A percentile compares a stretch with the other conserved stretches of the same genome.
Conservation (phyloP, 2,113 vertebrate genomes). For the Nanorana parkeri region DNA sequence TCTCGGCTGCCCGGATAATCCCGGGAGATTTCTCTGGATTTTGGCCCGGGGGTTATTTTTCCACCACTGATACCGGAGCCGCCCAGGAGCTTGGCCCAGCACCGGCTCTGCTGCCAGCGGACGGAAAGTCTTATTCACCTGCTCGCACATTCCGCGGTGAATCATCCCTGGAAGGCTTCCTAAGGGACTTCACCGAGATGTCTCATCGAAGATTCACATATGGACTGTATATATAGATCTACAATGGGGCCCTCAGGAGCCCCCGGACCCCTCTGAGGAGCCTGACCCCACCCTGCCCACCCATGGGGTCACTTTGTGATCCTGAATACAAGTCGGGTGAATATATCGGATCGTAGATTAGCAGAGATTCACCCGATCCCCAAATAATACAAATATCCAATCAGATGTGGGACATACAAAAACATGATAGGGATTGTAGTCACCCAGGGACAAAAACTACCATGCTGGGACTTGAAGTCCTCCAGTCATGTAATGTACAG, state of each 20-base stretch:
- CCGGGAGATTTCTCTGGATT: not conserved
- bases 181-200: not conserved
- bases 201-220: not conserved
- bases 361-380: too few relatives aligned
- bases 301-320: too few relatives aligned
- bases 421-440: too few relatives aligned
- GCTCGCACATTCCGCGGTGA: not conserved
- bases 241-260: not conserved
- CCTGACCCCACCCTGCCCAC: too few relatives aligned
- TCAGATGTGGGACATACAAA: too few relatives aligned
- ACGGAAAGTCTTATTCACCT: constrained; percentile 40
- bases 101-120: not conserved
- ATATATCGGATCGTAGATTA: too few relatives aligned
- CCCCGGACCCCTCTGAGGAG: not conserved
- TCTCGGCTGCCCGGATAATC: not conserved
- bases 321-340: too few relatives aligned
- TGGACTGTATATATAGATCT: not conserved
- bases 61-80: not conserved
- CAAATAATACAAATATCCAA: too few relatives aligned
- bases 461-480: too few relatives aligned
- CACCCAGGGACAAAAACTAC: too few relatives aligned
- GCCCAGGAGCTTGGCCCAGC: not conserved
- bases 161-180: not conserved
- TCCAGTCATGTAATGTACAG: too few relatives aligned
- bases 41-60: not conserved